Evolutionary conservation across 2,113 vertebrate species (phyloP), one percentile per base, ranked within the genome.

Genomic region (Leptocoma aspasia): DNA sequence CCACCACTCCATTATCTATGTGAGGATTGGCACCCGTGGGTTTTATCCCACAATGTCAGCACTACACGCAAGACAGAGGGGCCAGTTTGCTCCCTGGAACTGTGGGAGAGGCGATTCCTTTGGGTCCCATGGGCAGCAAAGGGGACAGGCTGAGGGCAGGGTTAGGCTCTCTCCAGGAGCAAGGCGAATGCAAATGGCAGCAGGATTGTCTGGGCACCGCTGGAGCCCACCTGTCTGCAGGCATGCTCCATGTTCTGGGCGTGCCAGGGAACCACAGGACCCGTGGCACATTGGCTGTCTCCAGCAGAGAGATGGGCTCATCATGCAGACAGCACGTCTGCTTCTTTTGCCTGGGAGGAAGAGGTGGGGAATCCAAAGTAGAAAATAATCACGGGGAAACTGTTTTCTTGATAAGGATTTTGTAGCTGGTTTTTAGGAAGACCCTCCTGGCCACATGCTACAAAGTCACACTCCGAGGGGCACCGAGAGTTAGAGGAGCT

Each of bases 181-280:
- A 63, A 64, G 64, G 68, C 0, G 0, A 78, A 86, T 81, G 50
- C 59, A 50, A 42, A 78, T 17, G 45, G 53, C 83, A 89, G 70
- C 3, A 7, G 64, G 49, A 84, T 92, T 64, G 64, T 90, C 76
- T 54, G 76, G 77, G 60, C 15, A 3, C 77, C 5, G 31, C 78
- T 78, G 86, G 89, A 94, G 15, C 69, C 69, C 0, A 0, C 30
- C 31, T 63, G 47, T 80, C 71, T 59, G 64, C 56, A 65, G 70
- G 61, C 0, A 0, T 50, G 57, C 54, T 45, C 70, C 15, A 8
- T 2, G 35, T 57, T 83, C 54, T 45, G 39, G 33, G 50, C 1
- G 0, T 2, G 1, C 57, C 0, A 0, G 42, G 39, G 77, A 85
- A 1, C 45, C 26, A 1, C 20, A 31, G 69, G 73, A 71, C 37